These are phyloP conservation scores for Phalanger gymnotis DNA, from an alignment of 2,797 vertebrate genomes.

Conservation along the genomic window DNA sequence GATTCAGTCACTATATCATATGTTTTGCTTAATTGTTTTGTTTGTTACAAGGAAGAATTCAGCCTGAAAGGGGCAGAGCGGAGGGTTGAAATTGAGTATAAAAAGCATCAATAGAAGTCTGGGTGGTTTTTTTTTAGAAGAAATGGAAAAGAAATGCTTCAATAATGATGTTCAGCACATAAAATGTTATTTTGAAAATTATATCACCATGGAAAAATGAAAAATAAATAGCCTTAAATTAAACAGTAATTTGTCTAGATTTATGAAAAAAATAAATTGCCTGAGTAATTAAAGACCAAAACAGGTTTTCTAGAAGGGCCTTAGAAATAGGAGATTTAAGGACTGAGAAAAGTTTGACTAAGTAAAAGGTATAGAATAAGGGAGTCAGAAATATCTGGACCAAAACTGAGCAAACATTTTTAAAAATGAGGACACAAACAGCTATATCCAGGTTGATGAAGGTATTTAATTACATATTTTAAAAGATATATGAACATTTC, in stretches of 20 bases:
- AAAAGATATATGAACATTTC: conserved; percentile 22
- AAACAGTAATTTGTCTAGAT: not conserved
- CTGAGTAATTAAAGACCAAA: not conserved
- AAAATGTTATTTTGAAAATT: not conserved
- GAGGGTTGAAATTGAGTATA: not conserved
- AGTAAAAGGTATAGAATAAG: not conserved
- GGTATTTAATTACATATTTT: not conserved
- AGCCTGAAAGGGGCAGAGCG: not conserved
- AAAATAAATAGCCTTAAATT: not conserved
- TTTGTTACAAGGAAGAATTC: not conserved
- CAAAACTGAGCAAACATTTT: not conserved
- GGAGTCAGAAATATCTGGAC: not conserved
- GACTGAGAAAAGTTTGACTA: not conserved
- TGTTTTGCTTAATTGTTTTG: not conserved
- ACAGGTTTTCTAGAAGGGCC: not conserved
- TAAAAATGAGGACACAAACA: not conserved
- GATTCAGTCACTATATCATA: not conserved
- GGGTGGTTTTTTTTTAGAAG: not conserved
- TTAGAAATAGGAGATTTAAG: not conserved
- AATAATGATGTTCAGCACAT: not conserved
- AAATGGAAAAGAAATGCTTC: conserved; percentile 24
- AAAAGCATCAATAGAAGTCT: not conserved
- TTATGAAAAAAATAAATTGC: not conserved
- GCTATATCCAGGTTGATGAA: not conserved
- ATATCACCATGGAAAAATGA: not conserved